phyloP scores from a whole-genome alignment of 2,888 invertebrate genomes.

The Lamellibrachia satsuma region DNA sequence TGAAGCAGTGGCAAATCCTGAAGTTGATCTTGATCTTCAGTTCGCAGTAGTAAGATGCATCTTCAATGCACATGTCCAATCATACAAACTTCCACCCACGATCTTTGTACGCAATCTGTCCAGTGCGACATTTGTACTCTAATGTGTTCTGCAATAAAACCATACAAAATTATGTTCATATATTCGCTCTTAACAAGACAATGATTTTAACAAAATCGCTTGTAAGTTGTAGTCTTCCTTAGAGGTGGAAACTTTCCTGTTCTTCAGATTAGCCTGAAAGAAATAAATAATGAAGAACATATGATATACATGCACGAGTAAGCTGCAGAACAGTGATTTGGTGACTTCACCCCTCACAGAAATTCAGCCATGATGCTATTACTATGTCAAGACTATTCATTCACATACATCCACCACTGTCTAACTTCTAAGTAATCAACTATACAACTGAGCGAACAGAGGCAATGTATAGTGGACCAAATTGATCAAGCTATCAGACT shows the following conservation, averaged over 20 bases:
- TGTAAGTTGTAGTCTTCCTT: not conserved
- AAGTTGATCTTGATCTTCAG: not conserved
- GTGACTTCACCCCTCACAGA: no score
- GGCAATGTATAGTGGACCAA: no score
- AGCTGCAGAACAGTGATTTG: no score
- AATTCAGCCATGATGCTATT: no score
- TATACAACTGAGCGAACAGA: not conserved
- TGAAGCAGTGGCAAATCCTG: not conserved
- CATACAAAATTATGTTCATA: not conserved
- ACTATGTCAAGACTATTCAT: no score
- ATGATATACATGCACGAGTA: not conserved
- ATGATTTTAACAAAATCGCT: no score
- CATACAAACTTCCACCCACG: constrained; percentile 46
- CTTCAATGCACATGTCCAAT: constrained; percentile 8
- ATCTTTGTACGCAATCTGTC: constrained; percentile 49
- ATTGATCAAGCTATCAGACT: no score
- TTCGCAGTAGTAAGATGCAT: not conserved
- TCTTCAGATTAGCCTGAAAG: not conserved
- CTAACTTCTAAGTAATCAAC: not conserved
- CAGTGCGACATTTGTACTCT: constrained; percentile 44
- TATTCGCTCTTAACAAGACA: not conserved
- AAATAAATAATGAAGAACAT: not conserved
- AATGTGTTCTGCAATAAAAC: constrained; percentile 40
- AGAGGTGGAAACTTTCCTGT: not conserved
- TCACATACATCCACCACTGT: no score